A percentile compares a stretch with the other conserved stretches of the same genome.
phyloP scores from a whole-genome alignment of 2,113 vertebrate species.

The Antechinus stuartii region DNA sequence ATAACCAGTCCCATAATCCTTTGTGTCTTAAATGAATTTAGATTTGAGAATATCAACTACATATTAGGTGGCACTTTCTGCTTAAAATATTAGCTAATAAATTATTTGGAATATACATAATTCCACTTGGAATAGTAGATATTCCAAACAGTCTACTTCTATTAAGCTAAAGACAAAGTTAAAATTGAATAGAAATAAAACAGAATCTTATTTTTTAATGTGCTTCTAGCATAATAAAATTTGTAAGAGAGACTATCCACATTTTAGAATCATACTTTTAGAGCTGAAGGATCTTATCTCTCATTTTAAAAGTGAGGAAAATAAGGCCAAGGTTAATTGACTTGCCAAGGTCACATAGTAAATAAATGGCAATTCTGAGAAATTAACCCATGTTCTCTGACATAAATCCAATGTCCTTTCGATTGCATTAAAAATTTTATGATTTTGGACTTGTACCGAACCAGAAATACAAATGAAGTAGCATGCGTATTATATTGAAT shows the following conservation, averaged over 20 bases:
- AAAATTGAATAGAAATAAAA: constrained; percentile 17
- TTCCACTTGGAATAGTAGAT: background rate
- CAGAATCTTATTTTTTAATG: background rate
- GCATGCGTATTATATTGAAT: background rate
- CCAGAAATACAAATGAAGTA: background rate
- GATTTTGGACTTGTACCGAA: background rate
- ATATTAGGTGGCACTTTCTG: background rate
- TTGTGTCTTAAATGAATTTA: constrained; percentile 1
- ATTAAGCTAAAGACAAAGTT: background rate
- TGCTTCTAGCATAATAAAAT: background rate
- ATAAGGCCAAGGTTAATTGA: background rate
- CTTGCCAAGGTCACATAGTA: background rate
- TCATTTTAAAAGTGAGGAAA: background rate
- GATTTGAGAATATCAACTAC: background rate
- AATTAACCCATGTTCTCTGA: background rate
- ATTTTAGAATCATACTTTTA: background rate
- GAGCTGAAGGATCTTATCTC: background rate
- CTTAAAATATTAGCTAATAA: background rate
- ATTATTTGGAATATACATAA: background rate
- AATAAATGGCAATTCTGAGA: background rate
- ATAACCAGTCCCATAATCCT: background rate
- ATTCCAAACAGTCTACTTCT: background rate
- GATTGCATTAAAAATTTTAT: background rate
- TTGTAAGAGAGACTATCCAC: background rate
- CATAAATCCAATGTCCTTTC: background rate